A percentile compares a stretch with the other conserved stretches of the same genome.
Evolutionary conservation across 2,888 invertebrate genomes (phyloP).

Genomic region (Trachelus troglodyta): DNA sequence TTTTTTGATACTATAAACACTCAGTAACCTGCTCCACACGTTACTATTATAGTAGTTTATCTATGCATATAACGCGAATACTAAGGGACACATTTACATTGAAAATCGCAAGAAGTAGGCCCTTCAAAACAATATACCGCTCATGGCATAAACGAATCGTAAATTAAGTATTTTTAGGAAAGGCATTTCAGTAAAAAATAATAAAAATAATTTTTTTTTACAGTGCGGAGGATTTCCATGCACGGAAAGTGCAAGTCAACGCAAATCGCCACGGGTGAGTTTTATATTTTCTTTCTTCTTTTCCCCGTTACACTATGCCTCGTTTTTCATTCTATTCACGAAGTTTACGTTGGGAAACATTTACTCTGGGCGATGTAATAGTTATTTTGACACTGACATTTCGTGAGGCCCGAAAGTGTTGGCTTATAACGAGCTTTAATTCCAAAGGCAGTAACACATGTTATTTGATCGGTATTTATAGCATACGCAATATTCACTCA

Average conservation of each 20-base stretch:
- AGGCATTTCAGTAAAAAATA: background rate
- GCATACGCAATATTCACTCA: background rate
- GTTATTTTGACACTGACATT: background rate
- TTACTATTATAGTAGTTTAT: background rate
- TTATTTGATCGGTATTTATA: background rate
- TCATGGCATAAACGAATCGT: background rate
- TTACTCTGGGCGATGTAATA: background rate
- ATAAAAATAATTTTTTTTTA: slow-evolving; percentile 32
- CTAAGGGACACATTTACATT: background rate
- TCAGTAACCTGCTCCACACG: background rate
- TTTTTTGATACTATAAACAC: background rate
- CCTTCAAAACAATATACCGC: background rate
- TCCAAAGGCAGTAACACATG: background rate
- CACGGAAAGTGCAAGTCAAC: slow-evolving; percentile 47
- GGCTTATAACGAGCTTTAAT: background rate
- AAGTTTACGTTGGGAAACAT: background rate
- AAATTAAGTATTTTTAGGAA: background rate
- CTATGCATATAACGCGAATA: background rate
- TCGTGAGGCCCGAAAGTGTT: too few relatives aligned
- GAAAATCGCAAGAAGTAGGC: background rate
- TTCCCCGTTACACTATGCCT: background rate
- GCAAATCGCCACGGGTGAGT: slow-evolving; percentile 60
- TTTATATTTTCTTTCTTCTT: background rate
- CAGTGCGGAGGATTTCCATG: slow-evolving; percentile 61
- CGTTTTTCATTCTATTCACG: background rate